Evolutionary conservation across 2,113 vertebrate species (phyloP), one percentile per base, ranked within the genome.

Genomic region (Calypte anna): DNA sequence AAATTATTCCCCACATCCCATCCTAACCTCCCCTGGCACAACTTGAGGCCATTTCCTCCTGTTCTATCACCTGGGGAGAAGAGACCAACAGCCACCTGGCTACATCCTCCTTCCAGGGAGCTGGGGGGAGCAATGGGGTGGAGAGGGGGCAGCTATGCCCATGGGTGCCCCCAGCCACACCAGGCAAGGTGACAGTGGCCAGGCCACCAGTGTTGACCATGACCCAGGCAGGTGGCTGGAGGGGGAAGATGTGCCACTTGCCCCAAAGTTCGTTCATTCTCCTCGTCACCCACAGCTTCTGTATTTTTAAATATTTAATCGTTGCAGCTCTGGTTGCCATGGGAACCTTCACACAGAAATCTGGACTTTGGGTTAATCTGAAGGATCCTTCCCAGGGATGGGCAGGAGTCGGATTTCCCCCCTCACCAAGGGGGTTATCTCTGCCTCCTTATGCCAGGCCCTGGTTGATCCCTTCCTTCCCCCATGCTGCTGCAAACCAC

Each of bases 271-370:
- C 57, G 78, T 58, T 54, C 40, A 51, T 76, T 77, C 0, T 0
- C 74, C 53, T 94, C 1, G 53, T 70, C 3, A 3, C 36, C 7
- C 62, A 43, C 50, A 22, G 1, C 81, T 94, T 92, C 89, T 58
- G 48, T 82, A 77, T 94, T 91, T 93, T 94, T 31, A 73, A 94
- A 94, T 94, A 94, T 94, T 92, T 91, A 92, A 91, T 86, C 70
- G 80, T 51, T 51, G n/a, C 87, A 90, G 91, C 13, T 40, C 40
- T 2, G 1, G 91, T 95, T 96, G 84, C 89, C 67, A 89, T 96
- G 89, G 91, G 51, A 97, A 94, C 91, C 51, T 54, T 75, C 66
- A 53, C 8, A 20, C 48, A 80, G 78, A 91, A 89, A 82, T 92
- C 78, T 91, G 84, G 81, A 92, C 84, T 94, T 90, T 2, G 51